phyloP scores from a whole-genome alignment of 2,888 invertebrate species.

The Hypolimnas misippus region DNA sequence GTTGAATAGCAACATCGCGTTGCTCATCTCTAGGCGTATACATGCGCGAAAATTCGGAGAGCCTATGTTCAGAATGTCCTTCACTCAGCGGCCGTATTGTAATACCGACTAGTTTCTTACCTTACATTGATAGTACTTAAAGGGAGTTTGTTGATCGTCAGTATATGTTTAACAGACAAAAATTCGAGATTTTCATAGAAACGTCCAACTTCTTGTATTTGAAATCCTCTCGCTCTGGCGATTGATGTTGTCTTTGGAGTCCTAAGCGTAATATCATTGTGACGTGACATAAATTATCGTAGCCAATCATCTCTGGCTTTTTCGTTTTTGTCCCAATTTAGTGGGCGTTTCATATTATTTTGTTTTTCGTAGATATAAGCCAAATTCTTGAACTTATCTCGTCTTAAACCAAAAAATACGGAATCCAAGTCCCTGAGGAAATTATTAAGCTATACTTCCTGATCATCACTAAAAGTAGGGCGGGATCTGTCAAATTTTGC shows the following conservation, averaged over 20 bases:
- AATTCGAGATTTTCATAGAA: slow-evolving; percentile 43
- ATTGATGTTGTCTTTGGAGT: slow-evolving; percentile 46
- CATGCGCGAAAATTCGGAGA: too few relatives aligned
- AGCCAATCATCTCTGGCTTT: slow-evolving; percentile 37
- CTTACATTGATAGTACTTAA: slow-evolving; percentile 41
- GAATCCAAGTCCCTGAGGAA: slow-evolving; percentile 44
- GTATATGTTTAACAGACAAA: slow-evolving; percentile 42
- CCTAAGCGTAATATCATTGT: slow-evolving; percentile 40
- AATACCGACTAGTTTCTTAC: slow-evolving; percentile 45
- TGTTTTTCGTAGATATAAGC: slow-evolving; percentile 42
- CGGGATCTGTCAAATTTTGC: slow-evolving; percentile 42
- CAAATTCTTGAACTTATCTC: slow-evolving; percentile 43
- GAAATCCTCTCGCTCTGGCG: slow-evolving; percentile 45
- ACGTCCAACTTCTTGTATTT: slow-evolving; percentile 43
- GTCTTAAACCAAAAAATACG: slow-evolving; percentile 43
- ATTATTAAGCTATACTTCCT: slow-evolving; percentile 40
- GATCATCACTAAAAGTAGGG: slow-evolving; percentile 43
- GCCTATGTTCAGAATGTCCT: too few relatives aligned
- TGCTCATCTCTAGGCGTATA: too few relatives aligned
- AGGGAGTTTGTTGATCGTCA: slow-evolving; percentile 44
- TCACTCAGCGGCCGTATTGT: not conserved
- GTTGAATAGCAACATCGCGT: too few relatives aligned
- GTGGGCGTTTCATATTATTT: slow-evolving; percentile 44
- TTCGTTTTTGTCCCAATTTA: slow-evolving; percentile 43
- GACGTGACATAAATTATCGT: slow-evolving; percentile 39